Evolutionary conservation across 2,888 invertebrate genomes (phyloP), one percentile per base, ranked within the genome.

Genomic region (Erynnis tages): DNA sequence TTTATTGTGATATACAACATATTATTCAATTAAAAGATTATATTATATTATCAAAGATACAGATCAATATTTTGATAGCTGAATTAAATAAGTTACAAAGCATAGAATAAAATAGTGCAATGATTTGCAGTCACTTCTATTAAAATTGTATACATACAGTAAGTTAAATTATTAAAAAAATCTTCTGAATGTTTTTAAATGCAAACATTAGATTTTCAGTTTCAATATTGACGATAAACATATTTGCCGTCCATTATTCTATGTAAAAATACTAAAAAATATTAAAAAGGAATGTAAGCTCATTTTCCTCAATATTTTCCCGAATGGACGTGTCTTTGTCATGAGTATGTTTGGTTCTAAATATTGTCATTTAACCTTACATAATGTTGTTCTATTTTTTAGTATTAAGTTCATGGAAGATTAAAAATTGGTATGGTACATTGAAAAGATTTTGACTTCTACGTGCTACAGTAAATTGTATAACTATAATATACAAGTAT

Each of bases 401-500:
- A 30, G 27, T 37, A 48, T 19, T 19, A 19, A 30, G 16, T 41
- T 19, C 32, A 53, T 13, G 40, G 50, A 37, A 19, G 13, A 1
- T 17, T 32, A 32, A 52, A 34, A 32, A 40, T 45, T 32, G 41
- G 19, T 23, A 40, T 37, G 27, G 44, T 30, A 44, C 37, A 30
- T 50, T 50, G 34, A 53, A 52, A 53, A 19, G 14, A 23, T 32
- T 29, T 27, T 23, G 45, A 58, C 14, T 54, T 46, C 19, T 55
- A 57, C 48, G 44, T 54, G 32, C 54, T 53, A 46, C 57, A 49
- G 34, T 44, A 52, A 44, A 44, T 52, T 44, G 21, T 45, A 45
- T 19, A n/a, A n/a, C n/a, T n/a, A 21, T 35, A 35, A 10, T 44
- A 54, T 53, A 38, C 19, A 46, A 40, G 46, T 40, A 30, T 40